Base-by-base conservation (phyloP, 2,113 vertebrate species). In the Hemibagrus wyckioides region DNA sequence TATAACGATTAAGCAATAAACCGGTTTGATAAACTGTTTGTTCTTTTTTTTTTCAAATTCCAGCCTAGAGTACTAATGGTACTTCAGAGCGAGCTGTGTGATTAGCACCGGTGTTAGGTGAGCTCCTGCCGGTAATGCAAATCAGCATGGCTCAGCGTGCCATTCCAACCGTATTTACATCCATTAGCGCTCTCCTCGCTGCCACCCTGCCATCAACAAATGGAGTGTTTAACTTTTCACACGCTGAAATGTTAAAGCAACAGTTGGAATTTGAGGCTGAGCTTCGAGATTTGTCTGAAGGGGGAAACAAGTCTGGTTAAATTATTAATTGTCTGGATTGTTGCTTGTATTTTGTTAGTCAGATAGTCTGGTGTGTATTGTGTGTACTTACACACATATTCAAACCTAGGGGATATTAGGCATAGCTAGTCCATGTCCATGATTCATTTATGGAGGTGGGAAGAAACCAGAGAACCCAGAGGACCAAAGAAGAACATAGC, bases 51-150 rank as follows among this genome's bases (percentile, higher is more conserved):
- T 50, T 76, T 50, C 30, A 21, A 79, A 57, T 44, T 56, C 75
- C 75, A 73, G 33, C 15, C n/a, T 36, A 57, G 77, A 88, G 85
- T 86, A 81, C 54, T 88, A 91, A 90, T 90, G 59, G 59, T 28
- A 63, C 82, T 79, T 86, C 33, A 86, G 77, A 39, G 76, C 44
- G 19, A 85, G 85, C 73, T 25, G 83, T 48, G 84, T 79, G 89
- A 85, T 90, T 90, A 91, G 87, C 61, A 15, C 81, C 33, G 39
- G 77, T 28, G 77, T 89, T 75, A 41, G 71, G 59, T 28, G 19
- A 76, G 79, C 36, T 80, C 52, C 86, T 82, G 61, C 75, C 33
- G 52, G 87, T 82, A 56, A 88, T 77, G 90, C 84, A 87, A 89
- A 89, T 91, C 57, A 67, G 73, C 80, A 33, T 80, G 86, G 75